These are phyloP conservation scores for Morpho achilles DNA, from an alignment of 2,888 invertebrate genomes.

Conservation along the genomic window DNA sequence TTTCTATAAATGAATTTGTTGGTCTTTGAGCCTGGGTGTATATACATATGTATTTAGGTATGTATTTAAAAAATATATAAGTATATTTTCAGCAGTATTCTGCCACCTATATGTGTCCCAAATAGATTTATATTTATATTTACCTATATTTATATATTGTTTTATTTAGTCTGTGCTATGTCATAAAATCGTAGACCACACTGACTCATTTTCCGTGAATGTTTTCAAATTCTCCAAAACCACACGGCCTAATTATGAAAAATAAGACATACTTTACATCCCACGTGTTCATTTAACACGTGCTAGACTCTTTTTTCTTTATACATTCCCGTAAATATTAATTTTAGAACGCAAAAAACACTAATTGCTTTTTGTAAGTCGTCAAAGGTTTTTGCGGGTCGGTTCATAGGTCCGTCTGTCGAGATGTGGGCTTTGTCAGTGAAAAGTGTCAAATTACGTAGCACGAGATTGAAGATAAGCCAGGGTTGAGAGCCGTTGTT, in stretches of 20 bases:
- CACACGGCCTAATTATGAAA: constrained; percentile 74
- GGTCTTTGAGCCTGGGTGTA: too few relatives aligned
- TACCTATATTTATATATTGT: too few relatives aligned
- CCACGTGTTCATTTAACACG: constrained; percentile 68
- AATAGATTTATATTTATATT: too few relatives aligned
- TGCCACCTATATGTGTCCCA: too few relatives aligned
- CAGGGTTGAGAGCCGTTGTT: constrained; percentile 48
- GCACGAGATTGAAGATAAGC: constrained; percentile 71
- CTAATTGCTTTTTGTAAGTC: constrained; percentile 73
- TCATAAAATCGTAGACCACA: constrained; percentile 54
- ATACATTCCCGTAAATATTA: constrained; percentile 69
- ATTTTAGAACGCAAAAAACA: constrained; percentile 61
- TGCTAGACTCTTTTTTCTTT: constrained; percentile 56
- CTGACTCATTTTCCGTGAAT: constrained; percentile 35
- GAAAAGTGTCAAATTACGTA: constrained; percentile 78
- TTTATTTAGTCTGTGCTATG: too few relatives aligned
- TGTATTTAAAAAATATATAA: too few relatives aligned
- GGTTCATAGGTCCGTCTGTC: constrained; percentile 52
- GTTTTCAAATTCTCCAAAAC: constrained; percentile 44
- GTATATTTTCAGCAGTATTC: too few relatives aligned
- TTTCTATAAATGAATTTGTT: too few relatives aligned
- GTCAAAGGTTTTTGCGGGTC: constrained; percentile 60
- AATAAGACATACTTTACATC: constrained; percentile 72
- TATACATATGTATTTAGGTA: too few relatives aligned
- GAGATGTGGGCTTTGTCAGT: constrained; percentile 75